A percentile compares a stretch with the other conserved stretches of the same genome.
phyloP scores from a whole-genome alignment of 64 coral and sea anemone genomes.

The Montipora efflorescens region DNA sequence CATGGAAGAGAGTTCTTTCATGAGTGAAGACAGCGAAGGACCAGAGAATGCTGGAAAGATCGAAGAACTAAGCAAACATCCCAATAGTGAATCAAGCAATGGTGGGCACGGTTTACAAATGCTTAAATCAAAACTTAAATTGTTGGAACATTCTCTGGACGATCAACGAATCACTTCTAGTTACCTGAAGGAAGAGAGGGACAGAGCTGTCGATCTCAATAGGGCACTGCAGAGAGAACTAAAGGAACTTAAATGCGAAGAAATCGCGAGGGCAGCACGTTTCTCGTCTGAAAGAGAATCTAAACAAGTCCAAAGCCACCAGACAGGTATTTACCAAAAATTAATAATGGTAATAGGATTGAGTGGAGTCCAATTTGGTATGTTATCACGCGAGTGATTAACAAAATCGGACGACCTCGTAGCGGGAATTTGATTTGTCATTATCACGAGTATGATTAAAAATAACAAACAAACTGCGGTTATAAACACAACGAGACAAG shows the following conservation, averaged over 20 bases:
- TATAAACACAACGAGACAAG: too few species aligned
- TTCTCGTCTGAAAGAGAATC: background rate
- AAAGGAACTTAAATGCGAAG: background rate
- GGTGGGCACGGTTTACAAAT: background rate
- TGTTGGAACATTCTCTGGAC: constrained; percentile 2
- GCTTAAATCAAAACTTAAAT: background rate
- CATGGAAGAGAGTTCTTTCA: background rate
- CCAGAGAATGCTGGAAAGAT: background rate
- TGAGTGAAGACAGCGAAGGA: background rate
- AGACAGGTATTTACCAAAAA: constrained; percentile 8
- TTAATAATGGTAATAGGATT: background rate
- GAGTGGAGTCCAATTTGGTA: too few species aligned
- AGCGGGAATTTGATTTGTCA: too few species aligned
- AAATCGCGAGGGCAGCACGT: background rate
- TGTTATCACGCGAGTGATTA: too few species aligned
- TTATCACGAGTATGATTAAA: too few species aligned
- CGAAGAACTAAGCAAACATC: background rate
- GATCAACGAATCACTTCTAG: constrained; percentile 17
- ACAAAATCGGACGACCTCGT: too few species aligned
- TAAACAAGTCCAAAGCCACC: background rate
- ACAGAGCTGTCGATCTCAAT: background rate
- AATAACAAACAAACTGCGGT: too few species aligned
- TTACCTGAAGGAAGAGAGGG: constrained; percentile 48
- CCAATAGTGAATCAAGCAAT: background rate
- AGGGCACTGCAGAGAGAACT: background rate